Percentiles rank a stretch among this genome's conserved stretches.
These are phyloP conservation scores for Pagrus major DNA, from an alignment of 2,113 vertebrate genomes.

Conservation along the genomic window DNA sequence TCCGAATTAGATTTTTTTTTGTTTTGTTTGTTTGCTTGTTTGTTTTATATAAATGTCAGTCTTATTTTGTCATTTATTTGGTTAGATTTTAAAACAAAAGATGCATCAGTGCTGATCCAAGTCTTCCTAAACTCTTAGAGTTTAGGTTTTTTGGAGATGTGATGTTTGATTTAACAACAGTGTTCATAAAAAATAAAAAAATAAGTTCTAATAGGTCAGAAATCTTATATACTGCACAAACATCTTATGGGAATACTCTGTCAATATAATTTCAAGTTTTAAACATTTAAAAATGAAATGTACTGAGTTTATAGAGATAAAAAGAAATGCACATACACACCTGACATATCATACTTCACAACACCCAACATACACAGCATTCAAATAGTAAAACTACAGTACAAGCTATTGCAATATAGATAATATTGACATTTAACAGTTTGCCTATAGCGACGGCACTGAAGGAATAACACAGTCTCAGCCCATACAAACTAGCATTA, in stretches of 20 bases:
- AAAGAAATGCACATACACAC: conserved; percentile 72
- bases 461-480: conserved; percentile 73
- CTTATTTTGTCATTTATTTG: not conserved
- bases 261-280: conserved; percentile 70
- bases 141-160: conserved; percentile 24
- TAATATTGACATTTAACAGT: conserved; percentile 75
- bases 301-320: conserved; percentile 62
- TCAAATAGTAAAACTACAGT: conserved; percentile 76
- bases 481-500: conserved; percentile 66
- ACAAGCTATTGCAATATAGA: conserved; percentile 79
- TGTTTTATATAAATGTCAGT: conserved; percentile 5
- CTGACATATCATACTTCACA: conserved; percentile 68
- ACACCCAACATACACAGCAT: conserved; percentile 77
- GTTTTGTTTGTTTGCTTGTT: too few relatives aligned
- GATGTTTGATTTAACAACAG: conserved; percentile 31
- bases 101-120: conserved; percentile 27
- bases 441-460: conserved; percentile 74
- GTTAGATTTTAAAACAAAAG: conserved; percentile 22
- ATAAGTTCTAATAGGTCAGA: not conserved
- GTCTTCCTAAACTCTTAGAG: not conserved
- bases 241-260: conserved; percentile 59
- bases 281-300: conserved; percentile 65
- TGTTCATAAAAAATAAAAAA: conserved; percentile 21
- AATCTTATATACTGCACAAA: conserved; percentile 44
- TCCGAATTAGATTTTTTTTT: not conserved